Conservation (phyloP, 2,888 invertebrate species). For the Hyles lineata region DNA sequence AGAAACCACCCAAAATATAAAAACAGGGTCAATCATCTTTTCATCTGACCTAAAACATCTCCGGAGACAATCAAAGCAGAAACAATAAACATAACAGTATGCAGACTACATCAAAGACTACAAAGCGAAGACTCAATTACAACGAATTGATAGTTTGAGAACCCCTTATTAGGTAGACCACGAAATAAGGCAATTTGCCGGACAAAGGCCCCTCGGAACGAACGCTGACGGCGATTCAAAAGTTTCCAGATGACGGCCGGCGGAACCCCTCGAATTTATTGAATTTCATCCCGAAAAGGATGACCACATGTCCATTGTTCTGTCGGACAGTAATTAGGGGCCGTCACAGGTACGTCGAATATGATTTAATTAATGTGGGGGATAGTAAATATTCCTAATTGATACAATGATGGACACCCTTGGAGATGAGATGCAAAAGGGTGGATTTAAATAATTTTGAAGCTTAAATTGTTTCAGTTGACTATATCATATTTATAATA, state of each 20-base stretch:
- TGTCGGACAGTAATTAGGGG: constrained; percentile 69
- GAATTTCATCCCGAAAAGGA: constrained; percentile 72
- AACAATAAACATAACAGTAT: constrained; percentile 58
- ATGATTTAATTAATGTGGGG: constrained; percentile 56
- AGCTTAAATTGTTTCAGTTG: background rate
- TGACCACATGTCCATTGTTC: constrained; percentile 80
- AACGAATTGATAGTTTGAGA: constrained; percentile 75
- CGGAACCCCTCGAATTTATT: constrained; percentile 74
- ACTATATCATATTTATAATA: background rate
- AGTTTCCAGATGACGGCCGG: constrained; percentile 74
- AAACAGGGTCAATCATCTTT: background rate
- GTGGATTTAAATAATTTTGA: background rate
- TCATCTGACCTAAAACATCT: constrained; percentile 52
- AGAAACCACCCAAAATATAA: background rate
- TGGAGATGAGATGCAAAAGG: background rate
- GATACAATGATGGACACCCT: background rate
- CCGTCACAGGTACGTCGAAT: constrained; percentile 54
- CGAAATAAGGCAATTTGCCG: constrained; percentile 80
- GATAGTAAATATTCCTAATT: constrained; percentile 14
- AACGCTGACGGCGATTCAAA: constrained; percentile 76
- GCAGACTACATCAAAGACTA: constrained; percentile 77
- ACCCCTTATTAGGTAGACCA: constrained; percentile 76
- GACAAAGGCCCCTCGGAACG: constrained; percentile 72
- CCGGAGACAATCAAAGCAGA: constrained; percentile 54
- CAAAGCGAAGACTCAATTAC: constrained; percentile 73